Evolutionary conservation across 2,888 invertebrate species (phyloP), one percentile per base, ranked within the genome.

Genomic region (Eucera pruinosa): DNA sequence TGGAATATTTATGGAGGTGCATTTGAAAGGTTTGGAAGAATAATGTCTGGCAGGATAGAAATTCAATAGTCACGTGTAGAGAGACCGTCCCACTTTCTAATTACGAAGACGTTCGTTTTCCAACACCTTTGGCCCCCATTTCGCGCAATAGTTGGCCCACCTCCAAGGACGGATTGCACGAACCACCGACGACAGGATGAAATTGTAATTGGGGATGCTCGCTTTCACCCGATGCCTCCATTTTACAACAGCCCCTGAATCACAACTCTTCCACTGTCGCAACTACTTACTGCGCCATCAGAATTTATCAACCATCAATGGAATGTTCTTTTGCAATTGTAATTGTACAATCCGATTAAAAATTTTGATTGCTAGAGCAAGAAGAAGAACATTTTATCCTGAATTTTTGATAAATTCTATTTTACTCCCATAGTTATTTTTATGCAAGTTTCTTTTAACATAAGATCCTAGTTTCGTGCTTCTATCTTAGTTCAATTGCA

Each of bases 31-130:
- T 7, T 58, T 25, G 27, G 1, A 6, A 43, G 30, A 2, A 6
- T 30, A 18, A 7, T 18, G n/a, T 6, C n/a, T 20, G 55, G 7
- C 13, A 11, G 2, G 47, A 60, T 47, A 41, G 33, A 52, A 39
- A 62, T 66, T 54, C 33, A 48, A 68, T 50, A 39, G 65, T 23
- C 30, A 18, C 50, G 33, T 48, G 54, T 5, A 27, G 7, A n/a
- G 5, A n/a, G 45, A 20, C 30, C n/a, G 75, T 82, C 78, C 82
- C 73, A 81, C 79, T 79, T 76, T 79, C 77, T 79, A 75, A 77
- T 82, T 77, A 73, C 72, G 65, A 83, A 68, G 47, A 70, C 54
- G 73, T 47, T 50, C 66, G 64, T 67, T 82, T 76, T 82, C 74
- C 68, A 79, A 65, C 84, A 80, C 67, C 81, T 78, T 84, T 58